A percentile compares a stretch with the other conserved stretches of the same genome.
These are phyloP conservation scores for Drosophila formosana DNA, from an alignment of 2,888 invertebrate genomes.

Conservation along the genomic window DNA sequence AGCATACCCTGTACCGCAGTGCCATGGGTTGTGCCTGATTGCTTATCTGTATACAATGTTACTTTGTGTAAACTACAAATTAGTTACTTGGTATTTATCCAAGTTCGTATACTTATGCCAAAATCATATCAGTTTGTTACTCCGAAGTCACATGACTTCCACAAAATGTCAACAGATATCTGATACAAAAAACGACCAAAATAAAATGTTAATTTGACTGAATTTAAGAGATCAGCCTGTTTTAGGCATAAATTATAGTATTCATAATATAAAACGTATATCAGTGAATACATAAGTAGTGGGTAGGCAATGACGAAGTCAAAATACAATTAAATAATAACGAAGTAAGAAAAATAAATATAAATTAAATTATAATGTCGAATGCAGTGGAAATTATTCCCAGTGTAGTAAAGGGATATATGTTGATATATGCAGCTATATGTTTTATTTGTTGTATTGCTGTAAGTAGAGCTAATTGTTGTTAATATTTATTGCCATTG, in stretches of 20 bases:
- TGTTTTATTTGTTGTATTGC: neutral
- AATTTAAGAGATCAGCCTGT: neutral
- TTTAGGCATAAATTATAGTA: neutral
- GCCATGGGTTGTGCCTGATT: neutral
- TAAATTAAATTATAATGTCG: no score
- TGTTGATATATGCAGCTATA: neutral
- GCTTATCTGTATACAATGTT: neutral
- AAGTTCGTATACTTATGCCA: constrained; percentile 1
- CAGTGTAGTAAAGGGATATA: no score
- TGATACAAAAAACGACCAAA: neutral
- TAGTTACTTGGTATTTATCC: neutral
- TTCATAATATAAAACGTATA: no score
- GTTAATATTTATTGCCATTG: constrained; percentile 53
- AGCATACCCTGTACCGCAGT: neutral
- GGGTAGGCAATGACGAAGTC: no score
- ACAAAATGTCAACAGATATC: neutral
- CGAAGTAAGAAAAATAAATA: no score
- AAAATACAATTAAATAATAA: no score
- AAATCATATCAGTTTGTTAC: neutral
- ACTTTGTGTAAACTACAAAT: neutral
- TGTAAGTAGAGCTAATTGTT: constrained; percentile 64
- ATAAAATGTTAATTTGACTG: neutral
- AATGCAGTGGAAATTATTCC: no score
- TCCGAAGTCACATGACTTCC: neutral
- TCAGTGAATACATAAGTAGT: neutral